Percentiles rank a stretch among this genome's conserved stretches.
Conservation (phyloP, 2,113 vertebrate species). For the Typhlomys cinereus region DNA sequence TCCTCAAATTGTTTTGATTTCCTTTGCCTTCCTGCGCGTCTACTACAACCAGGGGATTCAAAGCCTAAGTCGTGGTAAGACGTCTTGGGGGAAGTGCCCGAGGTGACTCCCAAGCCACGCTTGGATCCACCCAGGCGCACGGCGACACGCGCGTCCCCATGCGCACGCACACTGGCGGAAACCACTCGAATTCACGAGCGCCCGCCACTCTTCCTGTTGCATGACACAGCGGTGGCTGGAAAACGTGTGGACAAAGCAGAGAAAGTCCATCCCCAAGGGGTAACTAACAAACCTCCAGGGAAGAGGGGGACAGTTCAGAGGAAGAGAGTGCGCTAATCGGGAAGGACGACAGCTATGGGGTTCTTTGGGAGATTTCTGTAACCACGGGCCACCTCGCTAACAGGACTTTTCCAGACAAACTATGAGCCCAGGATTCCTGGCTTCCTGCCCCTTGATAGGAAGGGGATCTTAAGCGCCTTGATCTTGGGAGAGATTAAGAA, state of each 20-base stretch:
- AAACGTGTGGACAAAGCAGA: neutral
- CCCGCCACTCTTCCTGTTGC: neutral
- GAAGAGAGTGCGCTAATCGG: neutral
- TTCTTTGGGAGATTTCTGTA: conserved; percentile 54
- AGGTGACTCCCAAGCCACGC: conserved; percentile 15
- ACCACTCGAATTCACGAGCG: neutral
- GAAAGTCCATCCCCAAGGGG: neutral
- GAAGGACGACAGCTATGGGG: neutral
- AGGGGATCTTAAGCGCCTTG: neutral
- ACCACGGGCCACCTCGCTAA: neutral
- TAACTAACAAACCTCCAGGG: neutral
- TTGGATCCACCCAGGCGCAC: conserved; percentile 48
- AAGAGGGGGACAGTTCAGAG: neutral
- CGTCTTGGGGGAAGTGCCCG: conserved; percentile 41
- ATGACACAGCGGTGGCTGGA: neutral
- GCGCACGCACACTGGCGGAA: neutral
- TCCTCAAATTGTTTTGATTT: conserved; percentile 64
- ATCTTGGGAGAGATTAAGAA: conserved; percentile 7
- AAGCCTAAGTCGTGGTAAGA: conserved; percentile 12
- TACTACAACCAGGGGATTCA: conserved; percentile 54
- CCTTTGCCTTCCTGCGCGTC: conserved; percentile 56
- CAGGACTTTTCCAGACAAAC: neutral
- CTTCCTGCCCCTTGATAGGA: neutral
- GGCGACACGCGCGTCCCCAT: conserved; percentile 3
- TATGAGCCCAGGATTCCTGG: neutral